Percentiles rank a stretch among this genome's conserved stretches.
Evolutionary conservation across 1,140 invertebrate genomes (phyloP).

Genomic region (Hylaeus volcanicus): DNA sequence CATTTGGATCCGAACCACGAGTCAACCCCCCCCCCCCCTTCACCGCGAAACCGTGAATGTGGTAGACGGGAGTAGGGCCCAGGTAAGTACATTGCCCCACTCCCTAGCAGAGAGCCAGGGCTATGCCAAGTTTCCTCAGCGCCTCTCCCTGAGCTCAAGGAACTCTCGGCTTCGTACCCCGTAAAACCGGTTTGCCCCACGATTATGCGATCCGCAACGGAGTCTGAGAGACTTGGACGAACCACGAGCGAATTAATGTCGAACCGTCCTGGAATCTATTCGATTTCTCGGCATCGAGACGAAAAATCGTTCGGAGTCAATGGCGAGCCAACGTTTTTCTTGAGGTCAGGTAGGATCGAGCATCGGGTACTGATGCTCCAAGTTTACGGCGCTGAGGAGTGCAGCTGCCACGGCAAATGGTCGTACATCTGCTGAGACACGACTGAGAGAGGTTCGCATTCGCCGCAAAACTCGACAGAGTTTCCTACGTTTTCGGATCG

Average conservation of each 20-base stretch:
- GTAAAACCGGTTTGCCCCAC: slow-evolving; percentile 52
- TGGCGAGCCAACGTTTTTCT: too few relatives aligned
- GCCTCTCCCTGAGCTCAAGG: background rate
- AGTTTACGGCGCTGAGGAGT: slow-evolving; percentile 60
- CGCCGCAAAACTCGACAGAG: slow-evolving; percentile 2
- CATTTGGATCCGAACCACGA: slow-evolving; percentile 16
- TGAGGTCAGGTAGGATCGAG: slow-evolving; percentile 17
- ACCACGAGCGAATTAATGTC: background rate
- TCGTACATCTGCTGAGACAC: slow-evolving; percentile 76
- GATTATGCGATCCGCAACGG: slow-evolving; percentile 26
- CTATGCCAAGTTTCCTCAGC: slow-evolving; percentile 5
- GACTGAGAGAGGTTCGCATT: slow-evolving; percentile 41
- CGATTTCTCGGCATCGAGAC: too few relatives aligned
- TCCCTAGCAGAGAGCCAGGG: background rate
- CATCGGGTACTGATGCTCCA: slow-evolving; percentile 40
- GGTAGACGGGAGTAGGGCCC: slow-evolving; percentile 25
- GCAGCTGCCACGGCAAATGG: slow-evolving; percentile 77
- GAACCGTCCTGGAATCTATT: background rate
- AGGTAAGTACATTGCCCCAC: slow-evolving; percentile 41
- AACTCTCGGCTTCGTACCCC: slow-evolving; percentile 1
- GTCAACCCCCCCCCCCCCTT: slow-evolving; percentile 16
- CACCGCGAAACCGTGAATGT: slow-evolving; percentile 28
- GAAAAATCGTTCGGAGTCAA: too few relatives aligned
- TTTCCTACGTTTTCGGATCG: slow-evolving; percentile 9
- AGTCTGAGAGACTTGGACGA: background rate